Conservation (phyloP, 1,140 invertebrate genomes). For the Papilio polytes region DNA sequence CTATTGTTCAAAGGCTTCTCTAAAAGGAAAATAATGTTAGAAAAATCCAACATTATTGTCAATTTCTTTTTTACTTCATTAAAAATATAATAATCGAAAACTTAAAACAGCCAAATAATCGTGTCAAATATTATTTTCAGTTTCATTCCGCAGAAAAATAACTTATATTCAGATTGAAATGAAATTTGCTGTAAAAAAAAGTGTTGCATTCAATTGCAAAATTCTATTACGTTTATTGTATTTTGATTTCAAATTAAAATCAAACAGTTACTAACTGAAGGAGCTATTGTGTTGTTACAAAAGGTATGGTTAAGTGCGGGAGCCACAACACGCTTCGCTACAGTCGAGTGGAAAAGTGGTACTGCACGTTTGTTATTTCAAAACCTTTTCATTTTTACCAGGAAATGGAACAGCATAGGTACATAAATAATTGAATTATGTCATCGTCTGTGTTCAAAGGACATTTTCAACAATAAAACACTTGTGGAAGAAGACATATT, state of each 20-base stretch:
- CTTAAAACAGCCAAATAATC: too few species aligned
- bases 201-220: too few species aligned
- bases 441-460: background rate
- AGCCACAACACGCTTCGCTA: background rate
- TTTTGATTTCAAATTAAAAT: background rate
- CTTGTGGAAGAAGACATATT: too few species aligned
- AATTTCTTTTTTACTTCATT: too few species aligned
- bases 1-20: background rate
- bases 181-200: too few species aligned
- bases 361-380: background rate
- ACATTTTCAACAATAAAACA: too few species aligned
- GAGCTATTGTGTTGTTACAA: background rate
- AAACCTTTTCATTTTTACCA: background rate
- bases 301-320: background rate
- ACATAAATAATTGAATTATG: background rate
- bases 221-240: background rate
- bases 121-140: too few species aligned
- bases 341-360: slow-evolving; percentile 7
- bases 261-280: background rate
- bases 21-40: background rate
- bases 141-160: too few species aligned
- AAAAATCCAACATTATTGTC: too few species aligned
- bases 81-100: too few species aligned
- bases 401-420: background rate
- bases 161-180: too few species aligned